These are phyloP conservation scores for Drosophila cognata DNA, from an alignment of 2,888 invertebrate genomes.

Conservation along the genomic window DNA sequence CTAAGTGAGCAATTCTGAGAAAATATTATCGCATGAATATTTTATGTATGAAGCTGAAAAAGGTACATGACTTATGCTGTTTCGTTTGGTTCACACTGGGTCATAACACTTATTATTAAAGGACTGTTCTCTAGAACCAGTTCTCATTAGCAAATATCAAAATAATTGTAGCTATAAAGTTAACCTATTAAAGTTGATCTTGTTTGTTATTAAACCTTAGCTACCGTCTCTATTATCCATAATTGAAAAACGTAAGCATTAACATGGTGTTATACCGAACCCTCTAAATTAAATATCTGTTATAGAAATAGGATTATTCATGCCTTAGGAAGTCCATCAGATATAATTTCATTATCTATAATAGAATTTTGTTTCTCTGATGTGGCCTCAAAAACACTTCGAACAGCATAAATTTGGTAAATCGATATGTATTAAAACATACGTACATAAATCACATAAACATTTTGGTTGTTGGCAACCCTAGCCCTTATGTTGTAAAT, in stretches of 20 bases:
- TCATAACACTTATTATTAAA: neutral
- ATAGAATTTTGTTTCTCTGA: neutral
- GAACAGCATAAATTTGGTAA: neutral
- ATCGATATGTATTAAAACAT: neutral
- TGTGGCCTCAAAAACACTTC: neutral
- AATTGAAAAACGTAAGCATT: neutral
- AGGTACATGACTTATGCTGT: neutral
- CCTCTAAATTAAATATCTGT: neutral
- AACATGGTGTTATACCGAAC: neutral
- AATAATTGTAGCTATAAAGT: slow-evolving; percentile 1
- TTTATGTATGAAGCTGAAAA: neutral
- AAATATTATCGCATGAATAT: slow-evolving; percentile 1
- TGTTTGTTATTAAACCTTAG: neutral
- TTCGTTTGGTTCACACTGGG: neutral
- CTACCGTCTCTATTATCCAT: neutral
- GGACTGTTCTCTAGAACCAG: neutral
- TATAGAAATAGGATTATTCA: neutral
- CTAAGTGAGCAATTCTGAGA: slow-evolving; percentile 6
- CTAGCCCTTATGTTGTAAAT: slow-evolving; percentile 17
- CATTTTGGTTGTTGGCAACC: neutral
- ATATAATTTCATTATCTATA: neutral
- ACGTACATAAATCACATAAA: neutral
- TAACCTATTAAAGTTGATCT: neutral
- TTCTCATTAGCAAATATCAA: neutral
- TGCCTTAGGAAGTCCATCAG: neutral